Conservation (phyloP, 2,113 vertebrate species). For the Pseudorhombus dupliciocellatus region DNA sequence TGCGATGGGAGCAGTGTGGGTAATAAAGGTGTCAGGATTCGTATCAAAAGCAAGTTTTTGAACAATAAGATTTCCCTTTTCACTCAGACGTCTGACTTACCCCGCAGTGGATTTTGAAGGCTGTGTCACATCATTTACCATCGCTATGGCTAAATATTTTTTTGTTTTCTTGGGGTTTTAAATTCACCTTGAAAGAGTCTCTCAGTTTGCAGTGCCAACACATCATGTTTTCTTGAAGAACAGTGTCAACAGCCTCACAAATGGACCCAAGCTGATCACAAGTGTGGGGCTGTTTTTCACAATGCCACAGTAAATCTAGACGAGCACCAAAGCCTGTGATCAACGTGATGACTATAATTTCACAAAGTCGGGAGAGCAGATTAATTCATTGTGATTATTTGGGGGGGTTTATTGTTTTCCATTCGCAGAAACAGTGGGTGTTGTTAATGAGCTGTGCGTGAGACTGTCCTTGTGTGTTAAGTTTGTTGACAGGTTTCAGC, state of each 20-base stretch:
- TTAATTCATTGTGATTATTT: constrained; percentile 51
- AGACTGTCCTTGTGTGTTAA: constrained; percentile 80
- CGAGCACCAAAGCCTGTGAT: not conserved
- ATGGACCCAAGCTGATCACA: constrained; percentile 5
- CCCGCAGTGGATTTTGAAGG: constrained; percentile 52
- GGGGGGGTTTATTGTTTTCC: constrained; percentile 32
- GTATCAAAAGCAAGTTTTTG: constrained; percentile 52
- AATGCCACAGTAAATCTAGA: not conserved
- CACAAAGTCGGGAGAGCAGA: constrained; percentile 17
- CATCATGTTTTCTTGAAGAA: not conserved
- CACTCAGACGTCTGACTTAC: constrained; percentile 25
- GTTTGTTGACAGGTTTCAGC: constrained; percentile 96
- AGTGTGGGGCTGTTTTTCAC: not conserved
- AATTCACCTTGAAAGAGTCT: constrained; percentile 48
- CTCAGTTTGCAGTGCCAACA: constrained; percentile 9
- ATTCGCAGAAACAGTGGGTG: constrained; percentile 40
- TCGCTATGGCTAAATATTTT: constrained; percentile 30
- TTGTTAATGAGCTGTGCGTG: constrained; percentile 65
- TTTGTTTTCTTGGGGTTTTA: constrained; percentile 27
- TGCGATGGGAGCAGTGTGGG: constrained; percentile 40
- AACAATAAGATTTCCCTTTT: constrained; percentile 35
- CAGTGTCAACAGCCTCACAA: not conserved
- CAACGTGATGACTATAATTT: not conserved
- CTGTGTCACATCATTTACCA: constrained; percentile 44
- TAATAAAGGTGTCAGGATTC: constrained; percentile 66